A percentile compares a stretch with the other conserved stretches of the same genome.
Conservation (phyloP, 2,797 vertebrate genomes). For the Pangasius larnaudii region DNA sequence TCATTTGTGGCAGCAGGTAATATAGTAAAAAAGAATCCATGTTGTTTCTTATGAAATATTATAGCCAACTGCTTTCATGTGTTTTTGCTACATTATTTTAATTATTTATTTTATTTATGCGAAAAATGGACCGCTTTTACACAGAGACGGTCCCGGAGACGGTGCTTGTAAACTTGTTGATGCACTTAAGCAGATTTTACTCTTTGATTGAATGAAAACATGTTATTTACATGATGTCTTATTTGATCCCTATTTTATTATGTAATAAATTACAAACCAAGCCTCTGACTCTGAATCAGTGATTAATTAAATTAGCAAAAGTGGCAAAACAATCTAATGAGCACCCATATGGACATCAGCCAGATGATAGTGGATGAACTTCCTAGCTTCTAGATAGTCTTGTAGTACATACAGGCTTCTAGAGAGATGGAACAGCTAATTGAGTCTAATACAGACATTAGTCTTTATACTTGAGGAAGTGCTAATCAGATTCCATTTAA, state of each 20-base stretch:
- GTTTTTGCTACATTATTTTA: not conserved
- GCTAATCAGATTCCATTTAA: constrained; percentile 4
- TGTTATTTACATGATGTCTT: not conserved
- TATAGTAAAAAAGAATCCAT: not conserved
- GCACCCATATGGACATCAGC: not conserved
- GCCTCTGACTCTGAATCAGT: not conserved
- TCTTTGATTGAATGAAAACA: not conserved
- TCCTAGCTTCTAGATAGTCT: not conserved
- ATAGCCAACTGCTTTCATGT: not conserved
- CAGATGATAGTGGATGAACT: not conserved
- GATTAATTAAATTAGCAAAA: not conserved
- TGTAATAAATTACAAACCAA: constrained; percentile 10
- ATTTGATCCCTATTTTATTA: not conserved
- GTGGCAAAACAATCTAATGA: not conserved
- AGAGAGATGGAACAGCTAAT: not conserved
- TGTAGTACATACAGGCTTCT: not conserved
- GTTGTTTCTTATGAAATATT: not conserved
- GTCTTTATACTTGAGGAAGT: not conserved
- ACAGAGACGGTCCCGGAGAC: not conserved
- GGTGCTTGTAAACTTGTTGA: not conserved
- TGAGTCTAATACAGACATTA: not conserved
- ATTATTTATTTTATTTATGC: not conserved
- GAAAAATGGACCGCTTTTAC: not conserved
- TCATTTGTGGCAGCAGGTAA: not conserved
- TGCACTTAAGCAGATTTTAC: not conserved